These are phyloP conservation scores for Pontoporia blainvillei DNA, from an alignment of 2,113 vertebrate species.

Conservation along the genomic window DNA sequence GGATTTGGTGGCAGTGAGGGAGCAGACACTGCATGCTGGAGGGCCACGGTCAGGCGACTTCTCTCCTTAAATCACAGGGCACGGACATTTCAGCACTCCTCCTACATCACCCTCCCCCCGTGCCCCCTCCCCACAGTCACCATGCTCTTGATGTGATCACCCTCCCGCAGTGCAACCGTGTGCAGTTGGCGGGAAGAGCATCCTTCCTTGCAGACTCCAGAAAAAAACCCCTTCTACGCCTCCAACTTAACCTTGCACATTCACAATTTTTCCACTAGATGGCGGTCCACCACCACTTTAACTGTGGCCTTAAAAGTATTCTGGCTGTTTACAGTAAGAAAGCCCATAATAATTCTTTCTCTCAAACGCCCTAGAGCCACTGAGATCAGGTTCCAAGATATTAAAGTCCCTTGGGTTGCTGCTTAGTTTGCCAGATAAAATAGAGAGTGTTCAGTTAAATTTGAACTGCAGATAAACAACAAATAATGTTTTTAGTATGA, in stretches of 20 bases:
- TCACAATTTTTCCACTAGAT: slow-evolving; percentile 31
- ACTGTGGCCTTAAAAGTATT: not conserved
- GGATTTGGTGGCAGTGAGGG: not conserved
- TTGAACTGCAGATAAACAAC: not conserved
- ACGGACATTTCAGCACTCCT: not conserved
- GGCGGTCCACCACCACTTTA: not conserved
- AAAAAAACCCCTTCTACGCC: no score
- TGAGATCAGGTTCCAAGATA: not conserved
- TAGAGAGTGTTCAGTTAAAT: not conserved
- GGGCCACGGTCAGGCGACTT: not conserved
- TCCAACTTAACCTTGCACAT: not conserved
- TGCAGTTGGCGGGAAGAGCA: not conserved
- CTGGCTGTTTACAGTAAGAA: not conserved
- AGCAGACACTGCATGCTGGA: not conserved
- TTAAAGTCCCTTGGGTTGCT: not conserved
- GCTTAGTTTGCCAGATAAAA: not conserved
- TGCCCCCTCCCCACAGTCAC: accelerated
- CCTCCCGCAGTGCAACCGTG: not conserved
- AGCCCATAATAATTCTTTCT: not conserved
- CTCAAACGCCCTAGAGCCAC: not conserved
- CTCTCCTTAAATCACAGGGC: not conserved
- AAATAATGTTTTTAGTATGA: not conserved
- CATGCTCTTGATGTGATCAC: no score
- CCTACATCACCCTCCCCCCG: accelerated
- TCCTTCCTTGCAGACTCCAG: not conserved